phyloP scores from a whole-genome alignment of 2,888 invertebrate species.

The Microchrysa polita region DNA sequence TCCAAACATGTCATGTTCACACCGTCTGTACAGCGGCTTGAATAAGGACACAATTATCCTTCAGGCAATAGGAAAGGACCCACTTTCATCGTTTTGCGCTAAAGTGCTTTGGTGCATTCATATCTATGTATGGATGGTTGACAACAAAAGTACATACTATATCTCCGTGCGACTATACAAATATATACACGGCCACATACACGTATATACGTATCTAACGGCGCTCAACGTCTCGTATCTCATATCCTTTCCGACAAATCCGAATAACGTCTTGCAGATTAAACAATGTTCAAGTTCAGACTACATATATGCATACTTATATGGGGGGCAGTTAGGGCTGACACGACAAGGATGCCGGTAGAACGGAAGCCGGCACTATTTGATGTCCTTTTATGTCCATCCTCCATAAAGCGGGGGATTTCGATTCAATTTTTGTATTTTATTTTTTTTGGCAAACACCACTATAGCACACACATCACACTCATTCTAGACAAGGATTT shows the following conservation, averaged over 20 bases:
- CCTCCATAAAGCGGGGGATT: no score
- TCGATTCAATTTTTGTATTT: neutral
- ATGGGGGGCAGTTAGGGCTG: no score
- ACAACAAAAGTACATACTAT: conserved; percentile 10
- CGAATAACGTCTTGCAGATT: neutral
- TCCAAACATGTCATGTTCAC: conserved; percentile 42
- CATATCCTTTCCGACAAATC: neutral
- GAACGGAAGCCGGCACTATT: conserved; percentile 28
- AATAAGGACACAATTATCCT: conserved; percentile 42
- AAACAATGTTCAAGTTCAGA: no score
- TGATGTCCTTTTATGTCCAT: neutral
- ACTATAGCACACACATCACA: conserved; percentile 41
- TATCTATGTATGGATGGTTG: neutral
- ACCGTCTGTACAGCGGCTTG: conserved; percentile 35
- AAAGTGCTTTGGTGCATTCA: conserved; percentile 5
- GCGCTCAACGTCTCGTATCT: neutral
- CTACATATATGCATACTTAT: no score
- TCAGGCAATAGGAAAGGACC: conserved; percentile 35
- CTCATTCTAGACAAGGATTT: conserved; percentile 34
- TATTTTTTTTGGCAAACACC: conserved; percentile 9
- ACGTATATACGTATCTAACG: no score
- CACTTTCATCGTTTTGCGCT: conserved; percentile 26
- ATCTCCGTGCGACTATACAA: conserved; percentile 15
- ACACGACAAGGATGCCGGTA: conserved; percentile 21
- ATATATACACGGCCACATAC: no score